These are phyloP conservation scores for Sylvia borin DNA, from an alignment of 2,797 vertebrate species.

Conservation along the genomic window DNA sequence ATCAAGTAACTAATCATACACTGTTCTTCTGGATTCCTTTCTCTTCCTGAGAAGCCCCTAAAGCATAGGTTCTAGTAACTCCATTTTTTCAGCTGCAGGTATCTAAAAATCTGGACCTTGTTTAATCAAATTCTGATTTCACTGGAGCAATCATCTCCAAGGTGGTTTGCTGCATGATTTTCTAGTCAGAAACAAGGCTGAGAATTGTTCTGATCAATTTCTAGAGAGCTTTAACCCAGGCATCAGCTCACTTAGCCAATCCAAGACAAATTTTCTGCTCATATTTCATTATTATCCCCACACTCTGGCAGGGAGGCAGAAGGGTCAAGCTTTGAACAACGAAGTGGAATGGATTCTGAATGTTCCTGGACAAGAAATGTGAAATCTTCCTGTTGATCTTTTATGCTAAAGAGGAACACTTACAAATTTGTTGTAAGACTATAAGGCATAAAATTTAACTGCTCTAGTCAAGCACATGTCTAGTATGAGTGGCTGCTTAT, in stretches of 20 bases:
- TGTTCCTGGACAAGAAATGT: not conserved
- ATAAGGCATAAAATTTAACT: not conserved
- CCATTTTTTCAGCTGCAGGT: not conserved
- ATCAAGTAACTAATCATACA: not conserved
- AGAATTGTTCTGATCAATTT: not conserved
- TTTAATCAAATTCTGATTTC: not conserved
- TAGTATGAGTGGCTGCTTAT: not conserved
- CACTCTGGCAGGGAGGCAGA: not conserved
- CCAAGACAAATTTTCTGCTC: not conserved
- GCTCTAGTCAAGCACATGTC: not conserved
- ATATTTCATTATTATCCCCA: not conserved
- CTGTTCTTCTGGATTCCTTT: not conserved
- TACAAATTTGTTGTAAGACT: not conserved
- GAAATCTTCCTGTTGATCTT: not conserved
- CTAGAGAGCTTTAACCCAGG: not conserved
- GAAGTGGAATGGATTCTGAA: not conserved
- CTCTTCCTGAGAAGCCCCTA: not conserved
- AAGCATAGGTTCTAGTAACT: not conserved
- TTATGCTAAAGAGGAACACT: not conserved
- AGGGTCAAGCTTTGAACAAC: not conserved
- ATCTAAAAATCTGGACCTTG: not conserved
- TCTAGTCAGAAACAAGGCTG: not conserved
- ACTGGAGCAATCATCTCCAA: not conserved
- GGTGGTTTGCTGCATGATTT: not conserved
- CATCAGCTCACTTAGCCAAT: not conserved